Base-by-base conservation (phyloP, 35 echinoderm and acorn worm genomes). In the Heliocidaris erythrogramma region DNA sequence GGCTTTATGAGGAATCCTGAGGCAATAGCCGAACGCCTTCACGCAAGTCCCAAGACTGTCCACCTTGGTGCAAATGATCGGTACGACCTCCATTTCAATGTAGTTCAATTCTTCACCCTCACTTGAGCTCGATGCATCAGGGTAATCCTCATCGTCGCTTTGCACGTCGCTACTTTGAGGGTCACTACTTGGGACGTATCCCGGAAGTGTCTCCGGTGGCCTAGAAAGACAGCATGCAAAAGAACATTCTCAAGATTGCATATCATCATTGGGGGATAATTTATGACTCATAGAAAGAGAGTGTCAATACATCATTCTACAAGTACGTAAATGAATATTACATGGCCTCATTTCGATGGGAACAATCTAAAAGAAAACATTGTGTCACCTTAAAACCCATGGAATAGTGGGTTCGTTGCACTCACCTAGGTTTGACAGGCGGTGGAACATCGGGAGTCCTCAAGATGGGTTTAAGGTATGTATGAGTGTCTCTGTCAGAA, bases 11-110 rank as follows among this genome's bases (percentile, higher is more conserved):
- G 91, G 91, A 27, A 92, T 50, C 31, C 91, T 32, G 11, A 92
- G 91, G 30, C 91, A 92, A 48, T 52, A 92, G 29, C 91, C 91
- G 30, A 21, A 59, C 13, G 91, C 47, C 91, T 92, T 92, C 31
- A 59, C 50, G 50, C 91, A 48, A 1, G 49, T 59, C 48, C 91
- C 91, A 30, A 27, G 47, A 18, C 13, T 30, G 91, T 92, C 91
- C 9, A 92, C 91, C 47, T 59, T 49, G n/a, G 50, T 59, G 29
- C 48, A 92, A 30, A 92, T 92, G 16, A 92, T 48, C 9, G 91
- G 91, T 48, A 92, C 47, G 48, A 59, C 48, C 13, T 92, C 91
- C 91, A 52, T 17, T 11, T 92, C 91, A 32, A 52, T 48, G 50
- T 92, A 92, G 48, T 30, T n/a, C 18, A 78, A 7, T 32, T 92